These are phyloP conservation scores for Saimiri boliviensis DNA, from an alignment of 2,113 vertebrate species.

Conservation along the genomic window DNA sequence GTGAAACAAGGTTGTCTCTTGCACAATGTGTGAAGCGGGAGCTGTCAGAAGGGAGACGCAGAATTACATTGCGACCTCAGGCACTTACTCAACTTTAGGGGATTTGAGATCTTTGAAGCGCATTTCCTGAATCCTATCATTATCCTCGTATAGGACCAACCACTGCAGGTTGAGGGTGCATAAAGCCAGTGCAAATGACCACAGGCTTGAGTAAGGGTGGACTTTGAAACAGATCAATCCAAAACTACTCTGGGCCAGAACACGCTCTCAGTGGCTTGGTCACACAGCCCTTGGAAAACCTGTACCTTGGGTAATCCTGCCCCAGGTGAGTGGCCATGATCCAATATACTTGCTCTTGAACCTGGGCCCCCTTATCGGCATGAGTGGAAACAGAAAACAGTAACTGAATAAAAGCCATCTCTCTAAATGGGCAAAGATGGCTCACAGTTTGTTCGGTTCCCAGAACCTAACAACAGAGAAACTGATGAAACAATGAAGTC, in stretches of 20 bases:
- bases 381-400: neutral
- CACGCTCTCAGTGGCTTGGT: neutral
- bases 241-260: neutral
- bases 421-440: neutral
- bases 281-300: neutral
- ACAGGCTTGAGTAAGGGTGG: fast-evolving
- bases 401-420: neutral
- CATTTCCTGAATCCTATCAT: neutral
- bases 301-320: fast-evolving
- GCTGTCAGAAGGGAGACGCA: neutral
- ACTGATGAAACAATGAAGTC: neutral
- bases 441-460: neutral
- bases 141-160: too few species aligned
- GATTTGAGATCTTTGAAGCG: neutral
- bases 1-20: neutral
- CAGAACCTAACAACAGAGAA: neutral
- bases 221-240: neutral
- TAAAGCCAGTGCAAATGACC: neutral
- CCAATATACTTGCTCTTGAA: neutral
- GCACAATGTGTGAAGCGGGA: neutral
- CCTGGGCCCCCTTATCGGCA: neutral
- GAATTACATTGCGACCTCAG: neutral
- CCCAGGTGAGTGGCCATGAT: fast-evolving
- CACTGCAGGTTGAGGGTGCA: neutral
- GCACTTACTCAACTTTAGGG: neutral